phyloP scores from a whole-genome alignment of 2,113 vertebrate genomes.

The Ictidomys tridecemlineatus region DNA sequence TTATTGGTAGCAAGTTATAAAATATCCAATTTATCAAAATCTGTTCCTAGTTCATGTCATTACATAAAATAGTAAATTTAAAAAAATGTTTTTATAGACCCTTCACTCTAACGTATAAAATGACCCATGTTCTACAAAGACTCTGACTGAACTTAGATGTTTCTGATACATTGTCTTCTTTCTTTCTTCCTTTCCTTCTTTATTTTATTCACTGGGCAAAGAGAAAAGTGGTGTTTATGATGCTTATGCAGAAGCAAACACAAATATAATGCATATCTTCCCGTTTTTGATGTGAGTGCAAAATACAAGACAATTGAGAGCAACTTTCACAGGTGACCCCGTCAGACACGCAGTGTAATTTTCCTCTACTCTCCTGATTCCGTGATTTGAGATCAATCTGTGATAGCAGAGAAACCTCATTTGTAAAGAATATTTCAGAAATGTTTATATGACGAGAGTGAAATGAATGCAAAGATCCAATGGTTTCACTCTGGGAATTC shows the following conservation, averaged over 20 bases:
- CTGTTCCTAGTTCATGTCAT: neutral
- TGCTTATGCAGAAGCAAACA: neutral
- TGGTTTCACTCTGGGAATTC: neutral
- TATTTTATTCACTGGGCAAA: too few species aligned
- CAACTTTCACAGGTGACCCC: neutral
- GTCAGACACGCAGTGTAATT: neutral
- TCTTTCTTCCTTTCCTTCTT: neutral
- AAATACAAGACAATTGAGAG: neutral
- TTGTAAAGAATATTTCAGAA: conserved; percentile 23
- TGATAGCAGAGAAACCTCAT: neutral
- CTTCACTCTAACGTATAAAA: neutral
- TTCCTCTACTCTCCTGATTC: neutral
- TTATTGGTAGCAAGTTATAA: neutral
- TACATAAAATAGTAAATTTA: neutral
- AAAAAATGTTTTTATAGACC: neutral
- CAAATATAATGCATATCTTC: neutral
- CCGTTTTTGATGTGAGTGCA: neutral
- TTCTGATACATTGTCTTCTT: neutral
- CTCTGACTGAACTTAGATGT: neutral
- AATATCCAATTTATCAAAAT: neutral
- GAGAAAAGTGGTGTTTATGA: neutral
- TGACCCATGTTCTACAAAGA: neutral
- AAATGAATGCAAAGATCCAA: neutral
- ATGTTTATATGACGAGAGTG: neutral
- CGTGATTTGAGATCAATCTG: neutral